Percentiles rank a stretch among this genome's conserved stretches.
These are phyloP conservation scores for Ageneiosus marmoratus DNA, from an alignment of 2,113 vertebrate genomes.

Conservation along the genomic window DNA sequence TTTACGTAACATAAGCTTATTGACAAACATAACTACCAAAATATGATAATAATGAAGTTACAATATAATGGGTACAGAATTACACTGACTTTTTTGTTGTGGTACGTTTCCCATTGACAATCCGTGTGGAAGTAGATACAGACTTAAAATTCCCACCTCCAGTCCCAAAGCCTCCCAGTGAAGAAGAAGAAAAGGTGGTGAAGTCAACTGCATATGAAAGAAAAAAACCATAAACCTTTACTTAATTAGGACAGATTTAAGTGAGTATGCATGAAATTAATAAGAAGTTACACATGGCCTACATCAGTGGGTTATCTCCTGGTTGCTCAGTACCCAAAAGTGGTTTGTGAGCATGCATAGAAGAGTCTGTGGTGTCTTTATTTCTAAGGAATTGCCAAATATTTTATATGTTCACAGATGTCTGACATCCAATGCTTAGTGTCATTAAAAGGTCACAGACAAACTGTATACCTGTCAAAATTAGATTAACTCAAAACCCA, in stretches of 20 bases:
- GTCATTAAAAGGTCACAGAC: neutral
- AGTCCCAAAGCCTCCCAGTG: constrained; percentile 65
- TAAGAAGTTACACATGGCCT: neutral
- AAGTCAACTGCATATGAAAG: constrained; percentile 65
- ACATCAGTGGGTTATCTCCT: neutral
- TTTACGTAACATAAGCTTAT: neutral
- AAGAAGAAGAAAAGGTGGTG: constrained; percentile 69
- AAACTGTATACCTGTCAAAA: too few relatives aligned
- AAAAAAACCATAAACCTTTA: neutral
- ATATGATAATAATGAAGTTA: neutral
- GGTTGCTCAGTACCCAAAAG: neutral
- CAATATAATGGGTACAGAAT: neutral
- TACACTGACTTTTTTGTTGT: constrained; percentile 83
- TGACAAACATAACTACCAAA: neutral
- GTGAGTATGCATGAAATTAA: neutral
- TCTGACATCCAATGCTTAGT: neutral
- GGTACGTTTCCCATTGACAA: constrained; percentile 82
- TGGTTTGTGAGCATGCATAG: neutral
- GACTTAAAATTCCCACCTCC: constrained; percentile 78
- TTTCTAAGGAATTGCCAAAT: neutral
- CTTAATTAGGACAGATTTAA: neutral
- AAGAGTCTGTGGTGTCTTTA: neutral
- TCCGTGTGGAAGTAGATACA: constrained; percentile 84
- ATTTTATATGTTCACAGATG: neutral
- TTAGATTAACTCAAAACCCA: too few relatives aligned